These are phyloP conservation scores for Polietes domitor DNA, from an alignment of 2,888 invertebrate species.

Conservation along the genomic window DNA sequence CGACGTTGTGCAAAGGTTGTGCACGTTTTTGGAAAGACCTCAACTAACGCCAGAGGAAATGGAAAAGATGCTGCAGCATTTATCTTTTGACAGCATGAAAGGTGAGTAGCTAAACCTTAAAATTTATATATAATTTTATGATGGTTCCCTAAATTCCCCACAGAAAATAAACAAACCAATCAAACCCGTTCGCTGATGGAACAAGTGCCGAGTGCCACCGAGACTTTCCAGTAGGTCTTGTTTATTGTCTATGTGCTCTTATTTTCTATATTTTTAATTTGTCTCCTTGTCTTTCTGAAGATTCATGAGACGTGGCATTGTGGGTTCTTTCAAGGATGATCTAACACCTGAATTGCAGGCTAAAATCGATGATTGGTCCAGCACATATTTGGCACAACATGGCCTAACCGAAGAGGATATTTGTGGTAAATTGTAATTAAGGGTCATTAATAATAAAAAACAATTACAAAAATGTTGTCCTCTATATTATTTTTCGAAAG, in stretches of 20 bases:
- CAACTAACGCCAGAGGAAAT: conserved; percentile 36
- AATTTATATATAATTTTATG: background rate
- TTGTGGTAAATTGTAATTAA: conserved; percentile 65
- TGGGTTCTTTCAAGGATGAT: conserved; percentile 69
- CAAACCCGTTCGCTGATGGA: conserved; percentile 44
- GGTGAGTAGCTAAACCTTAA: conserved; percentile 15
- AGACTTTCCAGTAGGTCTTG: conserved; percentile 63
- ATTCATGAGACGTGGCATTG: conserved; percentile 70
- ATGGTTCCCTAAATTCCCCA: no score
- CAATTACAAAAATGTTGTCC: no score
- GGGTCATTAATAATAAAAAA: no score
- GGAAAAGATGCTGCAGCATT: conserved; percentile 33
- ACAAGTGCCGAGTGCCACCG: conserved; percentile 29
- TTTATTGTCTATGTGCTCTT: no score
- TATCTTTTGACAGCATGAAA: conserved; percentile 61
- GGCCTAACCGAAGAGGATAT: conserved; percentile 65
- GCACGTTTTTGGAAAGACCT: conserved; percentile 62
- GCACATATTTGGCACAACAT: conserved; percentile 42
- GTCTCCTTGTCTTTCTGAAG: no score
- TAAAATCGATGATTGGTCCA: conserved; percentile 67
- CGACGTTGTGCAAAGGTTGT: conserved; percentile 53
- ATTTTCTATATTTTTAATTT: no score
- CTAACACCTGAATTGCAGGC: conserved; percentile 49
- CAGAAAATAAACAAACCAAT: conserved; percentile 59
- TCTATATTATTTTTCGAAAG: no score